Evolutionary conservation across 2,888 invertebrate species (phyloP).

Genomic region (Amblyjoppa proteus): DNA sequence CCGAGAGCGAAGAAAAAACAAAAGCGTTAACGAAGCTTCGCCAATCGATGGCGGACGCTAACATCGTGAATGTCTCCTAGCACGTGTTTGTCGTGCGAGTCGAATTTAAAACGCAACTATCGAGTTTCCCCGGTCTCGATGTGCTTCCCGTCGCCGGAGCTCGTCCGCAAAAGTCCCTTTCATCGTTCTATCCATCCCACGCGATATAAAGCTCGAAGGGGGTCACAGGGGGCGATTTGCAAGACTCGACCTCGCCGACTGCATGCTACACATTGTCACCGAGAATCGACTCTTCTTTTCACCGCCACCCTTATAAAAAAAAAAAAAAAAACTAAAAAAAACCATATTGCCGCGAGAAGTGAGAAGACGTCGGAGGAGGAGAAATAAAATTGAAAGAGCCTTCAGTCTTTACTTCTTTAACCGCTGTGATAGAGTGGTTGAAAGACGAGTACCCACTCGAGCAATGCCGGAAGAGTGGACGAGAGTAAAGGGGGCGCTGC

Average conservation of each 20-base stretch:
- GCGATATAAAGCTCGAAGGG: constrained; percentile 34
- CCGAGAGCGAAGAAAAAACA: constrained; percentile 2
- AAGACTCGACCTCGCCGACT: constrained; percentile 56
- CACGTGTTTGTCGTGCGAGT: constrained; percentile 14
- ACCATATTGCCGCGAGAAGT: constrained; percentile 6
- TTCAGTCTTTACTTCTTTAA: constrained; percentile 84
- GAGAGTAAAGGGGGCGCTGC: constrained; percentile 53
- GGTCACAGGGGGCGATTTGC: constrained; percentile 62
- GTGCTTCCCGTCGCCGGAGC: not conserved
- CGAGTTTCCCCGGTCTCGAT: constrained; percentile 26
- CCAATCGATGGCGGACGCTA: constrained; percentile 16
- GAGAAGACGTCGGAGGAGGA: constrained; percentile 46
- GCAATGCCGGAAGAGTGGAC: constrained; percentile 75
- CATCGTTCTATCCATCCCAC: constrained; percentile 5
- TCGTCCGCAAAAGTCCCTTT: not conserved
- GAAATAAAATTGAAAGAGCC: constrained; percentile 76
- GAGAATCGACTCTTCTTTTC: constrained; percentile 66
- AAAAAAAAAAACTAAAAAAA: constrained; percentile 45
- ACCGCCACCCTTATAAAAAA: constrained; percentile 53
- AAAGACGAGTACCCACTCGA: constrained; percentile 81
- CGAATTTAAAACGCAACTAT: constrained; percentile 44
- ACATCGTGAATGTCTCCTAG: not conserved
- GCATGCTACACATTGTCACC: constrained; percentile 61
- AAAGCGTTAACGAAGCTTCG: constrained; percentile 44
- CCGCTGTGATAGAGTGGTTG: constrained; percentile 84